These are phyloP conservation scores for Halocynthia roretzi DNA, from an alignment of 23 tunicate species.

Conservation along the genomic window DNA sequence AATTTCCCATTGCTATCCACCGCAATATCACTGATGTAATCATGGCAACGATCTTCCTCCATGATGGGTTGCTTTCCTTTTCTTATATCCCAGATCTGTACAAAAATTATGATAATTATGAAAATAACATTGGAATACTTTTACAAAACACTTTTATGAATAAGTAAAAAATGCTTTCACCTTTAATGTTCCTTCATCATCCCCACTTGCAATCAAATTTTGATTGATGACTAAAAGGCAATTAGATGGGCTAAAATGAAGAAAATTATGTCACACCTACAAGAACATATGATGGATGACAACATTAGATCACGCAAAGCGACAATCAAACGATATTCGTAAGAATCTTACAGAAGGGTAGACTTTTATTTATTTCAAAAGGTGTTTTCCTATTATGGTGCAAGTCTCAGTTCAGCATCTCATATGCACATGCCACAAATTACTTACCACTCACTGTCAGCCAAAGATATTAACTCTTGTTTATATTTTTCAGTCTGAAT, in stretches of 20 bases:
- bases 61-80: constrained; percentile 58
- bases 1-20: constrained; percentile 48
- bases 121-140: not conserved
- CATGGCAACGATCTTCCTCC: constrained; percentile 41
- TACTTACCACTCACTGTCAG: constrained; percentile 10
- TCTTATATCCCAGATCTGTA: constrained; percentile 82
- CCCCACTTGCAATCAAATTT: constrained; percentile 78
- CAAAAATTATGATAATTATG: not conserved
- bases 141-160: not conserved
- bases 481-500: constrained; percentile 13
- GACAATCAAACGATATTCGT: too few species aligned
- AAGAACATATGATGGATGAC: not conserved
- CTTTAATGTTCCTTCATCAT: constrained; percentile 83
- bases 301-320: not conserved
- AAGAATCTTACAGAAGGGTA: too few species aligned
- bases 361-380: not conserved
- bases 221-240: constrained; percentile 46
- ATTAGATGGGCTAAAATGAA: constrained; percentile 34
- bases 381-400: not conserved
- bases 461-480: not conserved
- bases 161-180: constrained; percentile 12
- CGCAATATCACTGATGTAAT: constrained; percentile 54
- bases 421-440: too few species aligned
- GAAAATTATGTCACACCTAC: too few species aligned
- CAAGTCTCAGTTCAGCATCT: too few species aligned